These are phyloP conservation scores for Pangasius mekongensis DNA, from an alignment of 2,797 vertebrate species.

Conservation along the genomic window DNA sequence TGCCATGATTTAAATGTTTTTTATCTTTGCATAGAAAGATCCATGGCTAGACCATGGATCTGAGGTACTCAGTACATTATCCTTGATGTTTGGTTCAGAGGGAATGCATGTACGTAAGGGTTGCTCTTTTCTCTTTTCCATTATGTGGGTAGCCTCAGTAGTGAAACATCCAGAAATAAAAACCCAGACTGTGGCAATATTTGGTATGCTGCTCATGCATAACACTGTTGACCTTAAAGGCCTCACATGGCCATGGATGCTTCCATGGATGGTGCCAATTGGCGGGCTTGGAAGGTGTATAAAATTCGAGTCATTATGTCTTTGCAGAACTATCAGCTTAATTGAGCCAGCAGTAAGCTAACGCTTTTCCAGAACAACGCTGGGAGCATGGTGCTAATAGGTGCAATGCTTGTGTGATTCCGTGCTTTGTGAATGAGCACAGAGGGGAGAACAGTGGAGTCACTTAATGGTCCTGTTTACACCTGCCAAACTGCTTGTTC, in stretches of 20 bases:
- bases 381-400: neutral
- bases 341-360: conserved; percentile 57
- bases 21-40: neutral
- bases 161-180: conserved; percentile 14
- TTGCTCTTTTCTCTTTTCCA: conserved; percentile 30
- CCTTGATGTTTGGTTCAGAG: conserved; percentile 22
- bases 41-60: neutral
- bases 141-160: conserved; percentile 19
- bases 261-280: conserved; percentile 47
- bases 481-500: conserved; percentile 54
- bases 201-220: conserved; percentile 45
- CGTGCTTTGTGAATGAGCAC: conserved; percentile 31
- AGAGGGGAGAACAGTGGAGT: conserved; percentile 30
- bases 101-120: conserved; percentile 29
- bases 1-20: conserved; percentile 12
- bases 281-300: conserved; percentile 46
- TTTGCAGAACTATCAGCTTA: conserved; percentile 56
- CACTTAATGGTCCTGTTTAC: conserved; percentile 58
- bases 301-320: conserved; percentile 61
- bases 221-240: conserved; percentile 51
- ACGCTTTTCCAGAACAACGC: conserved; percentile 45
- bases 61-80: conserved; percentile 23
- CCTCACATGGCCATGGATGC: conserved; percentile 36
- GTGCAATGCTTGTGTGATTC: conserved; percentile 25
- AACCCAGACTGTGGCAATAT: conserved; percentile 32